phyloP scores from a whole-genome alignment of 2,797 vertebrate genomes.

The Squalus acanthias region DNA sequence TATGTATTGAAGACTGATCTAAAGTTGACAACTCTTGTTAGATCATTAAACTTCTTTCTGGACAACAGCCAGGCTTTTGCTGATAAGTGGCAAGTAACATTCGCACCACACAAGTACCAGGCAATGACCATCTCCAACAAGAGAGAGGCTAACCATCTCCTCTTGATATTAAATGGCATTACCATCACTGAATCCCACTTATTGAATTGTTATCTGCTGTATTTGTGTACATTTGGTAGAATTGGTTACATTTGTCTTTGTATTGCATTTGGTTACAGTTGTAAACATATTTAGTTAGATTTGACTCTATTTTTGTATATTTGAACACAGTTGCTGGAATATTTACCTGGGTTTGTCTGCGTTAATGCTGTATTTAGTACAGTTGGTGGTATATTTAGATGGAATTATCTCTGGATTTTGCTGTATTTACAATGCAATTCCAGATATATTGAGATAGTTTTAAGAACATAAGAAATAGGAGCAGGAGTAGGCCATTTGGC shows the following conservation, averaged over 20 bases:
- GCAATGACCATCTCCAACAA: not conserved
- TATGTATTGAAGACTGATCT: not conserved
- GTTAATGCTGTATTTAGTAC: not conserved
- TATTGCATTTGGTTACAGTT: not conserved
- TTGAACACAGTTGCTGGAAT: not conserved
- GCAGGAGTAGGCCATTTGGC: no score
- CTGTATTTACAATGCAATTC: not conserved
- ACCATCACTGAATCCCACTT: not conserved
- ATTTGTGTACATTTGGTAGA: not conserved
- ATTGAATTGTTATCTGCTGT: not conserved
- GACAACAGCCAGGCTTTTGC: not conserved
- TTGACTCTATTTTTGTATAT: not conserved
- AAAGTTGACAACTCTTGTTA: not conserved
- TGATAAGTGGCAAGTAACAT: not conserved
- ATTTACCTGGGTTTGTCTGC: not conserved
- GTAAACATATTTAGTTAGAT: not conserved
- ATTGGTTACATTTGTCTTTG: not conserved
- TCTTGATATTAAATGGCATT: not conserved
- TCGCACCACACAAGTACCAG: not conserved
- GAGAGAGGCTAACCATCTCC: no score
- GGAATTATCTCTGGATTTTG: not conserved
- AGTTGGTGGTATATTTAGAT: not conserved
- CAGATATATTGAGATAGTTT: not conserved
- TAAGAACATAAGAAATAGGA: no score
- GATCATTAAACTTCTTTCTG: no score